These are phyloP conservation scores for Drosophila obscura DNA, from an alignment of 1,140 invertebrate genomes.

Conservation along the genomic window DNA sequence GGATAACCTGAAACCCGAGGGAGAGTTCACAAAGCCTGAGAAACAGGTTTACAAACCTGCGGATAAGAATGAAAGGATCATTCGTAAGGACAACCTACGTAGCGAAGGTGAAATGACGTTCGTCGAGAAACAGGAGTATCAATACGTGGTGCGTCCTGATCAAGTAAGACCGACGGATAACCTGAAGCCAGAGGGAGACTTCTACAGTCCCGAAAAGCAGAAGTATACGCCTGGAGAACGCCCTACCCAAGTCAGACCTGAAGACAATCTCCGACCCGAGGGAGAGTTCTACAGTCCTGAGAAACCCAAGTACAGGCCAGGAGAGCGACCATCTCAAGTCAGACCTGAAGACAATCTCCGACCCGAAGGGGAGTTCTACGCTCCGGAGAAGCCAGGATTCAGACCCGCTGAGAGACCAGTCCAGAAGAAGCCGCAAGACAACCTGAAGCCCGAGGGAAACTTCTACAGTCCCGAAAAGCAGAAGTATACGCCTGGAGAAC, in stretches of 20 bases:
- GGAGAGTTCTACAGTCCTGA: slow-evolving; percentile 85
- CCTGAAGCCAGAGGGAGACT: slow-evolving; percentile 87
- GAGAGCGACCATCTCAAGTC: slow-evolving; percentile 84
- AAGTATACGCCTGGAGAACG: slow-evolving; percentile 84
- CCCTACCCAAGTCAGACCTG: slow-evolving; percentile 82
- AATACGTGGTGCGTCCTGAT: slow-evolving; percentile 84
- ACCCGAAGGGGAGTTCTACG: slow-evolving; percentile 88
- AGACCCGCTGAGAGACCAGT: slow-evolving; percentile 85
- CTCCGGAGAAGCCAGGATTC: slow-evolving; percentile 84
- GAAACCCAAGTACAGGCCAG: slow-evolving; percentile 84
- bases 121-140: slow-evolving; percentile 60
- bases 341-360: slow-evolving; percentile 85
- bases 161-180: slow-evolving; percentile 84
- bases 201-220: slow-evolving; percentile 50
- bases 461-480: slow-evolving; percentile 84
- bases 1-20: slow-evolving; percentile 79
- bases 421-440: slow-evolving; percentile 86
- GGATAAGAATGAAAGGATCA: slow-evolving; percentile 85
- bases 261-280: slow-evolving; percentile 86
- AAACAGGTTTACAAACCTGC: slow-evolving; percentile 75
- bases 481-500: slow-evolving; percentile 84
- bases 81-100: slow-evolving; percentile 87
- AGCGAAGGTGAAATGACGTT: slow-evolving; percentile 85
- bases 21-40: slow-evolving; percentile 83
- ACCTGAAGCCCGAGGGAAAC: slow-evolving; percentile 86